Evolutionary conservation across 2,888 invertebrate species (phyloP).

Genomic region (Leptogaster cylindrica): DNA sequence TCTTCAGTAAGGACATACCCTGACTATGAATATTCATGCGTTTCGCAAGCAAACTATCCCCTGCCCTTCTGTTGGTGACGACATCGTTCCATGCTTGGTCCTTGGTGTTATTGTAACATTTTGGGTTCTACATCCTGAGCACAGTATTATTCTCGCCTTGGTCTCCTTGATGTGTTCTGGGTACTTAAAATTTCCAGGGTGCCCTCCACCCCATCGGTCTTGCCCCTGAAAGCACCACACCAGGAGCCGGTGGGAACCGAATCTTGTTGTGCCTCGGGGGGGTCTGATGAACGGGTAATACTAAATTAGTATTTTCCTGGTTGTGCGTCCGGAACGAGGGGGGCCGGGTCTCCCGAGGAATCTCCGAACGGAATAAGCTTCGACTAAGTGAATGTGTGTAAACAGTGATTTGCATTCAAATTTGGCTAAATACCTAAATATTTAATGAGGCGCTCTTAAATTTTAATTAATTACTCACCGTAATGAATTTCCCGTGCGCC

Average conservation of each 20-base stretch:
- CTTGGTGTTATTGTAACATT: conserved; percentile 10
- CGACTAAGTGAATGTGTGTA: conserved; percentile 15
- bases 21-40: conserved; percentile 40
- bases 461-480: conserved; percentile 11
- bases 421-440: conserved; percentile 21
- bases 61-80: neutral
- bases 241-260: neutral
- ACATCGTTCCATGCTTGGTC: neutral
- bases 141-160: conserved; percentile 31
- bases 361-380: conserved; percentile 3
- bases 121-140: conserved; percentile 5
- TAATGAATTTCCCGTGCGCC: neutral
- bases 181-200: conserved; percentile 20
- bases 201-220: neutral
- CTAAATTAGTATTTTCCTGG: conserved; percentile 25
- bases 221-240: neutral
- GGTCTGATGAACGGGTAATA: too few species aligned
- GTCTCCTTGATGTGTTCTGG: conserved; percentile 13
- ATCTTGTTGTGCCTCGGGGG: neutral
- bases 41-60: conserved; percentile 6
- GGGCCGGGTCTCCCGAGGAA: neutral
- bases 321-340: neutral
- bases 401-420: conserved; percentile 33
- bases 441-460: conserved; percentile 2
- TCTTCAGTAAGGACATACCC: conserved; percentile 30